These are phyloP conservation scores for Trichonephila inaurata DNA, from an alignment of 1,140 invertebrate species.

Conservation along the genomic window DNA sequence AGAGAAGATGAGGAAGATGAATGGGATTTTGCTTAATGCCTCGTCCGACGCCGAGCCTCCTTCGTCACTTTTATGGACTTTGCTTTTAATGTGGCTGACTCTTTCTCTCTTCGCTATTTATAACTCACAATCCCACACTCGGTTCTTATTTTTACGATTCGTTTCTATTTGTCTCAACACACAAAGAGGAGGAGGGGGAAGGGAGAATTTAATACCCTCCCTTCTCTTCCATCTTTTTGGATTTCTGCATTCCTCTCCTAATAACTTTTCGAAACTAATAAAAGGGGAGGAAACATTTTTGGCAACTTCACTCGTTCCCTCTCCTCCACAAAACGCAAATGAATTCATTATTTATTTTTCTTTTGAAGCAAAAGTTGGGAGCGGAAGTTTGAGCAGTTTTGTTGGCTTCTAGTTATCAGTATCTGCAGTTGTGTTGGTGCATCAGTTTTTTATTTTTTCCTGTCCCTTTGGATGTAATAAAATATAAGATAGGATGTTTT, in stretches of 20 bases:
- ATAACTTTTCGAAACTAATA: constrained; percentile 42
- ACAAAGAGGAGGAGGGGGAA: neutral
- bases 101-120: constrained; percentile 65
- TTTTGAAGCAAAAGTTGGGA: neutral
- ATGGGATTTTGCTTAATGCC: constrained; percentile 55
- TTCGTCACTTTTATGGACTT: constrained; percentile 72
- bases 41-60: constrained; percentile 35
- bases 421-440: neutral
- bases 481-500: neutral
- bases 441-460: no score
- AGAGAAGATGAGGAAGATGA: constrained; percentile 59
- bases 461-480: no score
- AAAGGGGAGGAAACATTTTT: neutral
- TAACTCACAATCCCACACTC: constrained; percentile 37
- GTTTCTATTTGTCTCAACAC: constrained; percentile 55
- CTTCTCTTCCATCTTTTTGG: neutral
- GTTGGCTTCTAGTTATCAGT: neutral
- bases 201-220: neutral
- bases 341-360: neutral
- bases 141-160: constrained; percentile 48
- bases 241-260: constrained; percentile 15
- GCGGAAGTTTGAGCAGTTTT: neutral
- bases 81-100: constrained; percentile 44
- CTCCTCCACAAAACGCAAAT: neutral
- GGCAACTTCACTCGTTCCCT: constrained; percentile 1